phyloP scores from a whole-genome alignment of 1,140 invertebrate genomes.

The Neodiprion virginianus region DNA sequence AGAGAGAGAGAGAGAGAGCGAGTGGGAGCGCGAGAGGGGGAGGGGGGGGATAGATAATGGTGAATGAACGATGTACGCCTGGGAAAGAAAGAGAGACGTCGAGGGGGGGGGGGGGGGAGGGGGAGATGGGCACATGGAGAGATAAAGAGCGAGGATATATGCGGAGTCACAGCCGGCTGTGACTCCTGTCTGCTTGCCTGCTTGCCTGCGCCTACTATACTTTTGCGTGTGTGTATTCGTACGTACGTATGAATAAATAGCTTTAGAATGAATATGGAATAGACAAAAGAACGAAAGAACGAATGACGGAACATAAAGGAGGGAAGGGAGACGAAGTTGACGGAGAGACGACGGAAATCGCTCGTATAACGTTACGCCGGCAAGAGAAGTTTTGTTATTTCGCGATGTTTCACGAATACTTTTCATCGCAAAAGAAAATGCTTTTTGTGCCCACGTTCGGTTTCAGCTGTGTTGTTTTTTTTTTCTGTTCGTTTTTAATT shows the following conservation, averaged over 20 bases:
- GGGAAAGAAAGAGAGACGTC: conserved; percentile 33
- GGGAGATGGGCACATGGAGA: conserved; percentile 11
- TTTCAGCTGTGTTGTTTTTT: too few species aligned
- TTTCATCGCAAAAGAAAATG: too few species aligned
- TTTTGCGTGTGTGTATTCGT: background rate
- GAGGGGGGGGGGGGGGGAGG: conserved; percentile 16
- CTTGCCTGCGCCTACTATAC: background rate
- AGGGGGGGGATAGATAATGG: conserved; percentile 47
- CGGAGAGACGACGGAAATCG: conserved; percentile 44
- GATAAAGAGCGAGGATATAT: too few species aligned
- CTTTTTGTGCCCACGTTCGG: too few species aligned
- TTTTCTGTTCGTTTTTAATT: too few species aligned
- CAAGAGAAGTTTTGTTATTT: too few species aligned
- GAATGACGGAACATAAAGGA: conserved; percentile 56
- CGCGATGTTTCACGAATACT: too few species aligned
- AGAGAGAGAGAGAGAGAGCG: too few species aligned
- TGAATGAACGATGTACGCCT: conserved; percentile 47
- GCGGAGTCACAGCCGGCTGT: background rate
- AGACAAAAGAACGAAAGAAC: conserved; percentile 54
- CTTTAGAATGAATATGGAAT: background rate
- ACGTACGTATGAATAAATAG: background rate
- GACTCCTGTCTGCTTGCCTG: background rate
- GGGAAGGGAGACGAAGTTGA: conserved; percentile 57
- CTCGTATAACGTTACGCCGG: too few species aligned
- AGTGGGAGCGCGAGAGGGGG: background rate